These are phyloP conservation scores for Andrena bucephala DNA, from an alignment of 2,888 invertebrate genomes.

Conservation along the genomic window DNA sequence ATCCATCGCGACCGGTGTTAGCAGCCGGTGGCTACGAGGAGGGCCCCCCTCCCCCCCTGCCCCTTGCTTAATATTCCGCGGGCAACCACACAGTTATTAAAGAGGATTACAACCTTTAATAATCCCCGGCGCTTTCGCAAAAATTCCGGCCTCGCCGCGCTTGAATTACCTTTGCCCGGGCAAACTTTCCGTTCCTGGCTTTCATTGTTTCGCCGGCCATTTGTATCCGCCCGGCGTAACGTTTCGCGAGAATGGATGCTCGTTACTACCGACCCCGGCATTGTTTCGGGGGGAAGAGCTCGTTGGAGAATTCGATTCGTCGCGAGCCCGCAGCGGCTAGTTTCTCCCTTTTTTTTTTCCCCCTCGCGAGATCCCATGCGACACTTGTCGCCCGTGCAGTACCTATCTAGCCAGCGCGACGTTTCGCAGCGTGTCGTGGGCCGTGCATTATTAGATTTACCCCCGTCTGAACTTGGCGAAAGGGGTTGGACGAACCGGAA, in stretches of 20 bases:
- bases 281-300: constrained; percentile 40
- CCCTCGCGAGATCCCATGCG: constrained; percentile 39
- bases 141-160: constrained; percentile 44
- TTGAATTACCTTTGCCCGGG: constrained; percentile 46
- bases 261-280: constrained; percentile 42
- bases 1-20: neutral
- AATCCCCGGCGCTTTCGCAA: constrained; percentile 48
- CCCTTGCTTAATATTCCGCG: constrained; percentile 41
- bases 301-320: constrained; percentile 23
- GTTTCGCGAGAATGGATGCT: constrained; percentile 41
- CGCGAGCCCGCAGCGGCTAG: constrained; percentile 8
- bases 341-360: neutral
- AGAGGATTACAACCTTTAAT: constrained; percentile 58
- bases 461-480: constrained; percentile 61
- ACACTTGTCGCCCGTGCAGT: constrained; percentile 63
- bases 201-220: constrained; percentile 54
- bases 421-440: constrained; percentile 54
- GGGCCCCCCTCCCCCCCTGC: no score
- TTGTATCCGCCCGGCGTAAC: constrained; percentile 53
- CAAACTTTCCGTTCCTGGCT: constrained; percentile 21
- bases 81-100: constrained; percentile 37
- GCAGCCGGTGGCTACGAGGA: neutral
- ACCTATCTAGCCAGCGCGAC: constrained; percentile 23
- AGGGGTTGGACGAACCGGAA: constrained; percentile 54
- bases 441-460: constrained; percentile 73